Percentiles rank a stretch among this genome's conserved stretches.
Evolutionary conservation across 2,888 invertebrate species (phyloP).

Genomic region (Noctua fimbriata): DNA sequence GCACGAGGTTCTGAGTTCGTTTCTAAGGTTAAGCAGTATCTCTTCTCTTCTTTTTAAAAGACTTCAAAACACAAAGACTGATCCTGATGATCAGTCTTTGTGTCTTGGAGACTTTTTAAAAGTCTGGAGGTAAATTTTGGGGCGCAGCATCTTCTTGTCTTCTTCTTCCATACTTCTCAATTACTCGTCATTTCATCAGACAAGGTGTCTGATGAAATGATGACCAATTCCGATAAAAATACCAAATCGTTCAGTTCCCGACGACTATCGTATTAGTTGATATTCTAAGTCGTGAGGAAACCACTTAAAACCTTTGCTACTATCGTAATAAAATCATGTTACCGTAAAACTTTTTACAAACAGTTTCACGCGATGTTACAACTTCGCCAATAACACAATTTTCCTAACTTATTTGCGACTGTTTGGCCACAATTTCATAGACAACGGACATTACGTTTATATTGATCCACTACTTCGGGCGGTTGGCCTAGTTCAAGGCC

Average conservation of each 20-base stretch:
- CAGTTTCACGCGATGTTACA: neutral
- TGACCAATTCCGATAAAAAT: neutral
- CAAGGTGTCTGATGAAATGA: no score
- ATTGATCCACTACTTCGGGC: constrained; percentile 50
- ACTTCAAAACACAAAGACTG: no score
- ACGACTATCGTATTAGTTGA: neutral
- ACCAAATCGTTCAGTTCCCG: neutral
- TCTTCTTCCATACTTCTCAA: no score
- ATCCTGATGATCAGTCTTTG: neutral
- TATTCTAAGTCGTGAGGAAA: neutral
- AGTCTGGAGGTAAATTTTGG: no score
- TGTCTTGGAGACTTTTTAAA: neutral
- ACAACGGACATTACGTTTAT: constrained; percentile 35
- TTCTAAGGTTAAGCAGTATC: neutral
- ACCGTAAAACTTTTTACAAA: constrained; percentile 1
- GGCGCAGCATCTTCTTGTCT: no score
- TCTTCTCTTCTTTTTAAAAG: no score
- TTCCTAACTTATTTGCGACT: neutral
- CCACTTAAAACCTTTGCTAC: neutral
- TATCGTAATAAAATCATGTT: neutral
- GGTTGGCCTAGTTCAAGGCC: constrained; percentile 50
- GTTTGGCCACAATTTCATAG: constrained; percentile 17
- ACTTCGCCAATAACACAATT: constrained; percentile 8
- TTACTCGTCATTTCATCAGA: neutral
- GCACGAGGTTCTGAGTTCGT: no score